phyloP scores from a whole-genome alignment of 2,113 vertebrate genomes.

The Xiphias gladius region DNA sequence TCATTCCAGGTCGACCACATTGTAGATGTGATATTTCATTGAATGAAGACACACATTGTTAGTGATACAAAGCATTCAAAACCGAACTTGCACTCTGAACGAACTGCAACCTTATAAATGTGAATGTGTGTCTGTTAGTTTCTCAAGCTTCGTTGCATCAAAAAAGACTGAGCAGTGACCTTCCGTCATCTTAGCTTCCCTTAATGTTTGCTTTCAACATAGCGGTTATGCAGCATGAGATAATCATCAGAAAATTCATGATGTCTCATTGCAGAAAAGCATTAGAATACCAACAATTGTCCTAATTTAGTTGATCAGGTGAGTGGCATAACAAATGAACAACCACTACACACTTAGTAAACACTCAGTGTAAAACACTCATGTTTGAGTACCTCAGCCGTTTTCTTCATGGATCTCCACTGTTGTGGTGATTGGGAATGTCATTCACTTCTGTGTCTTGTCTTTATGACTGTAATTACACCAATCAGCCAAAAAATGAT shows the following conservation, averaged over 20 bases:
- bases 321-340: background rate
- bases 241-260: background rate
- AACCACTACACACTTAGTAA: slow-evolving; percentile 4
- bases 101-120: slow-evolving; percentile 1
- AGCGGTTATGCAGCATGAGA: background rate
- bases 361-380: background rate
- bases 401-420: background rate
- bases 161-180: background rate
- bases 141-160: background rate
- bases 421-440: background rate
- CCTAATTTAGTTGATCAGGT: background rate
- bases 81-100: background rate
- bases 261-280: background rate
- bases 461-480: background rate
- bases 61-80: background rate
- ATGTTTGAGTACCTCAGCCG: background rate
- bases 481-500: too few species aligned
- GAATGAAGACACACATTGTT: background rate
- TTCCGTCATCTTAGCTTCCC: background rate
- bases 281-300: background rate
- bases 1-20: background rate
- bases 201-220: background rate
- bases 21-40: background rate
- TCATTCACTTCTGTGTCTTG: background rate
- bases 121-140: background rate